These are phyloP conservation scores for Oscheius sp. DNA, from an alignment of 2,888 invertebrate genomes.

Conservation along the genomic window DNA sequence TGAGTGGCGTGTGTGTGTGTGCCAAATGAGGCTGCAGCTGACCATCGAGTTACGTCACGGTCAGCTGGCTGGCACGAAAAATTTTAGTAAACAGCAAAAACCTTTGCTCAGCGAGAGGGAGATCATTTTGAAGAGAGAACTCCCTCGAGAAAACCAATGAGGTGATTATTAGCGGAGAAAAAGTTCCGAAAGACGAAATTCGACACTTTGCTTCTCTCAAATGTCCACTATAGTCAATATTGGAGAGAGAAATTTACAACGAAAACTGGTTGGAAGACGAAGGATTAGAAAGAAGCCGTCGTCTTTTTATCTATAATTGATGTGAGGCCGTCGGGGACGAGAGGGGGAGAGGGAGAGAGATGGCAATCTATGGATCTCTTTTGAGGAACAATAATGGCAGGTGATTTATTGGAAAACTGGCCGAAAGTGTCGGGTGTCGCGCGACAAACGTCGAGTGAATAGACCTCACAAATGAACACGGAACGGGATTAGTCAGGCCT, in stretches of 20 bases:
- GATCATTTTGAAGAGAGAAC: too few species aligned
- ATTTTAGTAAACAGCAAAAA: too few species aligned
- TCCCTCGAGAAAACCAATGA: too few species aligned
- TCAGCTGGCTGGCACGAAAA: not conserved
- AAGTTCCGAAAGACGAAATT: not conserved
- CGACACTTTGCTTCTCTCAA: not conserved
- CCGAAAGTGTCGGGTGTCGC: not conserved
- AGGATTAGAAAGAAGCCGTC: not conserved
- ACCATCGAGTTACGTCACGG: not conserved
- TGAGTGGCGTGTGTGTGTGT: not conserved
- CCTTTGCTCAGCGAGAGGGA: too few species aligned
- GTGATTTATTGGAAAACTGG: not conserved
- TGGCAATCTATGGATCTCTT: not conserved
- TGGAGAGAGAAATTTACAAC: too few species aligned
- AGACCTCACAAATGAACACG: not conserved
- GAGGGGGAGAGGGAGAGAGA: not conserved
- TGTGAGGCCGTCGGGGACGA: not conserved
- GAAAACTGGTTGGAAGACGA: not conserved
- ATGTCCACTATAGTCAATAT: too few species aligned
- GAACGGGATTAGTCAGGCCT: too few species aligned
- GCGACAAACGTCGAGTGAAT: not conserved
- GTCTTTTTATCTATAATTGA: slow-evolving; percentile 13
- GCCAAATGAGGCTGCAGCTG: slow-evolving; percentile 17
- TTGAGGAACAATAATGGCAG: too few species aligned
- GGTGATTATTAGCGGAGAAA: not conserved